phyloP scores from a whole-genome alignment of 2,797 vertebrate species.

The Betta splendens region DNA sequence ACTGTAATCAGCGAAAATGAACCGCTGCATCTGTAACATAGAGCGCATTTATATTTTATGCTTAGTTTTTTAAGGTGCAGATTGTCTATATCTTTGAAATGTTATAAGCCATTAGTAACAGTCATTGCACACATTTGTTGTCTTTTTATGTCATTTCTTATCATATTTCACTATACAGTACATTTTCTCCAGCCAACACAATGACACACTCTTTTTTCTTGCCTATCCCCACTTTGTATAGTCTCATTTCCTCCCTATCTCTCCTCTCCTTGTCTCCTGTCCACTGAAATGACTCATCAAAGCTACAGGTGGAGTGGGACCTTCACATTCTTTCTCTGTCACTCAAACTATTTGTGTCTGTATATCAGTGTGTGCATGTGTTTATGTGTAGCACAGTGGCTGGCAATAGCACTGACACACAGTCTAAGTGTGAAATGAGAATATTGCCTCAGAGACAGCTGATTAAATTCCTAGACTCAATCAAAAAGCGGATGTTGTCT shows the following conservation, averaged over 20 bases:
- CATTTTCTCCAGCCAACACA: no score
- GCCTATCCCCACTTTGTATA: background rate
- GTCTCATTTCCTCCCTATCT: no score
- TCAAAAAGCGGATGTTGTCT: conserved; percentile 62
- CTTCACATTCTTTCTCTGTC: conserved; percentile 31
- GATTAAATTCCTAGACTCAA: conserved; percentile 60
- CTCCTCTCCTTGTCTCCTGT: background rate
- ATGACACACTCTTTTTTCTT: conserved; percentile 6
- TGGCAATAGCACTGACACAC: conserved; percentile 60
- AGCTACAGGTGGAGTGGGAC: conserved; percentile 35
- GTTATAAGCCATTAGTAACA: conserved; percentile 50
- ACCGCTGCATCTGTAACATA: no score
- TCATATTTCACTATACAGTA: no score
- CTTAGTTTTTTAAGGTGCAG: no score
- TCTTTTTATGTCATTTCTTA: no score
- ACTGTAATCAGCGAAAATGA: no score
- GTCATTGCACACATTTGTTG: no score
- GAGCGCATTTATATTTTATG: no score
- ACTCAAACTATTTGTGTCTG: conserved; percentile 29
- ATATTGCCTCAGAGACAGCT: conserved; percentile 40
- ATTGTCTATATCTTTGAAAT: no score
- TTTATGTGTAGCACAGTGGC: conserved; percentile 23
- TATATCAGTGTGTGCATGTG: conserved; percentile 27
- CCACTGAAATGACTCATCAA: conserved; percentile 52
- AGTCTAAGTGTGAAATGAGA: conserved; percentile 39